Base-by-base conservation (phyloP, 2,797 vertebrate genomes). In the Clarias laeviceps region DNA sequence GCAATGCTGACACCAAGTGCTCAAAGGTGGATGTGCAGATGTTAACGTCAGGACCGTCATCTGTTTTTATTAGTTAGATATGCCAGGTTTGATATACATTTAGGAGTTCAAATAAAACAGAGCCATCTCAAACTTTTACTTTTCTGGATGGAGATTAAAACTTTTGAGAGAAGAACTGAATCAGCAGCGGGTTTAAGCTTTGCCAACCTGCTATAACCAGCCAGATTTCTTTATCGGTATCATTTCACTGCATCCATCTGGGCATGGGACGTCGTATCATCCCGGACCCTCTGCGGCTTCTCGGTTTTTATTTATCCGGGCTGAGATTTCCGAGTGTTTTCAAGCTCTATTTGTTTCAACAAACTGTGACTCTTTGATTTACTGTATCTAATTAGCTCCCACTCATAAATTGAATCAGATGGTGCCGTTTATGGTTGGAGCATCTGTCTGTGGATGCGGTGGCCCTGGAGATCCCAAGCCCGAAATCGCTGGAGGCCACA, bases 1-100 rank as follows among this genome's bases (percentile, higher is more conserved):
- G 24, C 86, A 72, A 62, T 87, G 73, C 87, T 90, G 89, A 82
- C 89, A 80, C 89, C 89, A 88, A 86, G 89, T 87, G 89, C 45
- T 72, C 66, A n/a, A 32, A 72, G 3, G 8, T 5, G 68, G 86
- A 14, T 84, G 79, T 76, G 84, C 83, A 85, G 62, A 18, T 64
- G 37, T 80, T 64, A 4, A 65, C 27, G 50, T 50, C 37, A 22
- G 37, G 3, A 50, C 9, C 61, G 45, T 80, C 50, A 3, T 59
- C 29, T 78, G 0, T 50, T 12, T 12, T 34, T 61, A 14, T 61
- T 78, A 77, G 22, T 34, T 34, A 14, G 1, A 56, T 32, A 2
- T 22, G 45, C 29, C 74, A 18, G 22, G 29, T 59, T 34, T 64
- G 34, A 45, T 80, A 45, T 45, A 4, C n/a, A 50, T 27, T 45